phyloP scores from a whole-genome alignment of 2,113 vertebrate species.

The Sylvilagus bachmani region DNA sequence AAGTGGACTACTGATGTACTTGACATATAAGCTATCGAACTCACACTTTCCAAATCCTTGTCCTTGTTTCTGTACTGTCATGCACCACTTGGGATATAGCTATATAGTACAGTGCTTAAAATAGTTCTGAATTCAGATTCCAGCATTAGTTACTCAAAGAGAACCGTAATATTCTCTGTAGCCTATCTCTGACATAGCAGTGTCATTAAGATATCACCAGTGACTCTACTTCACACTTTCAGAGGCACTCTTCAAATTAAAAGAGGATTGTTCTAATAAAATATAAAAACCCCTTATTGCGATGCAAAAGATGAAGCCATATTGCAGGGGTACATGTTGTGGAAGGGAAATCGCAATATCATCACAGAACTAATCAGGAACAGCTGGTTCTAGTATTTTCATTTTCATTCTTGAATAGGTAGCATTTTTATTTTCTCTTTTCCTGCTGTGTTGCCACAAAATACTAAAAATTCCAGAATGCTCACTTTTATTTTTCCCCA shows the following conservation, averaged over 20 bases:
- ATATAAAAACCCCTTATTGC: neutral
- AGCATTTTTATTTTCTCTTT: neutral
- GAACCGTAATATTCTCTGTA: neutral
- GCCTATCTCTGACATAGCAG: neutral
- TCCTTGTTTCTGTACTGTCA: neutral
- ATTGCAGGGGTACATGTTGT: accelerated
- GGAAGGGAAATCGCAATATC: neutral
- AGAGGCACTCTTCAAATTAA: neutral
- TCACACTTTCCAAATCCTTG: neutral
- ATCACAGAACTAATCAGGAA: neutral
- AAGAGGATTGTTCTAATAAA: neutral
- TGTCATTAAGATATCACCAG: neutral
- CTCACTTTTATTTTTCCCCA: neutral
- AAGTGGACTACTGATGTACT: neutral
- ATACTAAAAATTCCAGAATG: neutral
- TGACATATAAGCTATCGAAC: neutral
- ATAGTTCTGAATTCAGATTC: neutral
- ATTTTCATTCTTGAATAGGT: neutral
- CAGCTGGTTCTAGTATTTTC: neutral
- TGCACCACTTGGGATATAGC: no score
- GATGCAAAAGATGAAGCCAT: neutral
- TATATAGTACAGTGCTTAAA: neutral
- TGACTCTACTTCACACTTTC: neutral
- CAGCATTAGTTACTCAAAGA: neutral
- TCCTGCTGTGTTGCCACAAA: neutral